Conservation (phyloP, 2,113 vertebrate genomes). For the Misgurnus anguillicaudatus region DNA sequence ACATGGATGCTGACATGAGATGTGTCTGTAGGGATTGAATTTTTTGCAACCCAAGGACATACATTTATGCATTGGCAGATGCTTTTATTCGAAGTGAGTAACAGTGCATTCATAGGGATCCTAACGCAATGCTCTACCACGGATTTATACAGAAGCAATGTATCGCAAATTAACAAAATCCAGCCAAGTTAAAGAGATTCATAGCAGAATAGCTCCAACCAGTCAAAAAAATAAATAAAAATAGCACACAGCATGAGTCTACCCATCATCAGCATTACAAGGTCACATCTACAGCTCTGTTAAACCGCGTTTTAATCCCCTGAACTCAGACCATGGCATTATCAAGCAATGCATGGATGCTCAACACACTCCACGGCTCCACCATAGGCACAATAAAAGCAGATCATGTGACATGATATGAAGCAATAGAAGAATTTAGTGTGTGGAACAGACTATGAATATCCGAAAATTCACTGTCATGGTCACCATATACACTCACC, state of each 20-base stretch:
- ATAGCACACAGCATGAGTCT: neutral
- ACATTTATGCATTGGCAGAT: neutral
- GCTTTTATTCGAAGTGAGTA: no score
- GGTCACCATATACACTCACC: neutral
- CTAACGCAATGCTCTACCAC: no score
- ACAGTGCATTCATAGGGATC: no score
- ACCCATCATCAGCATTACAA: slow-evolving; percentile 14
- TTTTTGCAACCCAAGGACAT: slow-evolving; percentile 2
- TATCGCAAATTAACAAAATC: neutral
- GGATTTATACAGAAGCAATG: no score
- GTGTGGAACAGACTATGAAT: neutral
- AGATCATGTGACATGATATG: no score
- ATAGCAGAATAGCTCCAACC: neutral
- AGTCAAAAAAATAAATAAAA: neutral
- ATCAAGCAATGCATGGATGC: slow-evolving; percentile 18
- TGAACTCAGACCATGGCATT: neutral
- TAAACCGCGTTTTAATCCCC: slow-evolving; percentile 3
- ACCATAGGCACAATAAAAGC: no score
- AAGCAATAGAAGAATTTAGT: neutral
- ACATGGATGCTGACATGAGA: neutral
- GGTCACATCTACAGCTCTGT: slow-evolving; percentile 40
- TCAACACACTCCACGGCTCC: neutral
- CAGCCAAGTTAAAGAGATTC: neutral
- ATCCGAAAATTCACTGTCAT: no score
- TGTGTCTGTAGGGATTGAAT: neutral